A percentile compares a stretch with the other conserved stretches of the same genome.
These are phyloP conservation scores for Myocastor coypus DNA, from an alignment of 2,113 vertebrate genomes.

Conservation along the genomic window DNA sequence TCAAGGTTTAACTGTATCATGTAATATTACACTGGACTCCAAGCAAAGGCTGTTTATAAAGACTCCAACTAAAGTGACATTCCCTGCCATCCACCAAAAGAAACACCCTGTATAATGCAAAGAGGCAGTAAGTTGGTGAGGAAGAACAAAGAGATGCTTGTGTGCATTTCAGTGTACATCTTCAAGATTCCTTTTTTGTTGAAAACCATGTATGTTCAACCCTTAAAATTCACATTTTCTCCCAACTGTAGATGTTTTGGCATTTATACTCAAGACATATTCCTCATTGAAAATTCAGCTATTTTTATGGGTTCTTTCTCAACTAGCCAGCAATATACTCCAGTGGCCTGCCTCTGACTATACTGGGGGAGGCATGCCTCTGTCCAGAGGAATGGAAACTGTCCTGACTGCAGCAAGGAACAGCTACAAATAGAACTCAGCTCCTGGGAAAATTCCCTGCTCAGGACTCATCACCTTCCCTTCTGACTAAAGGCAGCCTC, in stretches of 20 bases:
- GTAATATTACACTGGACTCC: slow-evolving; percentile 81
- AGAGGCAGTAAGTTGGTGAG: background rate
- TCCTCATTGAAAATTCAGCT: slow-evolving; percentile 14
- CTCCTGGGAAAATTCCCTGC: background rate
- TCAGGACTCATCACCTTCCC: background rate
- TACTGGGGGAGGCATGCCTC: background rate
- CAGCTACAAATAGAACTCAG: background rate
- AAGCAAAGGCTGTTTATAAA: slow-evolving; percentile 78
- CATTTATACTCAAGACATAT: slow-evolving; percentile 10
- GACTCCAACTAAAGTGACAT: slow-evolving; percentile 75
- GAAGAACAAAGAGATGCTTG: background rate
- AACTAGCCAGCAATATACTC: slow-evolving; percentile 40
- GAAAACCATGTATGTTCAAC: background rate
- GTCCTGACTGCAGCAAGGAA: background rate
- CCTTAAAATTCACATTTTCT: slow-evolving; percentile 41
- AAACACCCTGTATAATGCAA: background rate
- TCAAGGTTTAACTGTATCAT: slow-evolving; percentile 66
- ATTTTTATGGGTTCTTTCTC: slow-evolving; percentile 41
- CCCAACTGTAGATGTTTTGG: slow-evolving; percentile 14
- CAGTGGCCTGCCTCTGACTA: background rate
- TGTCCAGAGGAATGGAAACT: background rate
- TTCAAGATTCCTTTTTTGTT: background rate
- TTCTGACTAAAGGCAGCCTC: background rate
- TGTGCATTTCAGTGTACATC: background rate
- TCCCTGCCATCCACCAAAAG: background rate